Percentiles rank a stretch among this genome's conserved stretches.
phyloP scores from a whole-genome alignment of 2,113 vertebrate species.

The Micromys minutus region DNA sequence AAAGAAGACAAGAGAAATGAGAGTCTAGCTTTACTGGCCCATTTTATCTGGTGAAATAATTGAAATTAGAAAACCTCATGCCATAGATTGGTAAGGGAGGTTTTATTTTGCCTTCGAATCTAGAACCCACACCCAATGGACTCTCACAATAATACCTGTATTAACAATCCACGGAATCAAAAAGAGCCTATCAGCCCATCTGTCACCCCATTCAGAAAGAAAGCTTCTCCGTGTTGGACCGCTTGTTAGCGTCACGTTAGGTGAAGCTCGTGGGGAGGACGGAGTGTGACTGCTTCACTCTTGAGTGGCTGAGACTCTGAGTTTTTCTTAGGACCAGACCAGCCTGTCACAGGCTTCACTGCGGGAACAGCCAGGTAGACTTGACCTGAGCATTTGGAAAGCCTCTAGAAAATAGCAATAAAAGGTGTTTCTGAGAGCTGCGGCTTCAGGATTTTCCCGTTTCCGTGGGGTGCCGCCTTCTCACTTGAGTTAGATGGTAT shows the following conservation, averaged over 20 bases:
- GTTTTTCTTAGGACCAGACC: constrained; percentile 45
- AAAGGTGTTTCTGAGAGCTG: neutral
- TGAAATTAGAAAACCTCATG: constrained; percentile 80
- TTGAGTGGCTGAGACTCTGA: neutral
- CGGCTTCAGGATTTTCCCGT: neutral
- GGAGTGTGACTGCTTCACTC: neutral
- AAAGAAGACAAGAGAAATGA: constrained; percentile 73
- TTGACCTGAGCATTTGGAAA: neutral
- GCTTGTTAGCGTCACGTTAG: neutral
- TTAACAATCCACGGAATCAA: constrained; percentile 54
- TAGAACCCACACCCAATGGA: constrained; percentile 77
- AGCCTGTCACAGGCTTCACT: neutral
- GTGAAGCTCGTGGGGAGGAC: neutral
- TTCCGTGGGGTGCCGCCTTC: neutral
- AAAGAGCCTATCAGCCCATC: neutral
- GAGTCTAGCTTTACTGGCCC: too few relatives aligned
- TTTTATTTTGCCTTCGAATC: constrained; percentile 79
- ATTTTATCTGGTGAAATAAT: constrained; percentile 70
- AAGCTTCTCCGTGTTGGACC: constrained; percentile 41
- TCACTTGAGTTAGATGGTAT: neutral
- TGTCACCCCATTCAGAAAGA: constrained; percentile 21
- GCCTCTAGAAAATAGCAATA: neutral
- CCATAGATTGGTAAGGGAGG: constrained; percentile 76
- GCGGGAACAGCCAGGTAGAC: neutral
- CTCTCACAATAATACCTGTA: constrained; percentile 59